These are phyloP conservation scores for Ferrisia virgata DNA, from an alignment of 2,888 invertebrate genomes.

Conservation along the genomic window DNA sequence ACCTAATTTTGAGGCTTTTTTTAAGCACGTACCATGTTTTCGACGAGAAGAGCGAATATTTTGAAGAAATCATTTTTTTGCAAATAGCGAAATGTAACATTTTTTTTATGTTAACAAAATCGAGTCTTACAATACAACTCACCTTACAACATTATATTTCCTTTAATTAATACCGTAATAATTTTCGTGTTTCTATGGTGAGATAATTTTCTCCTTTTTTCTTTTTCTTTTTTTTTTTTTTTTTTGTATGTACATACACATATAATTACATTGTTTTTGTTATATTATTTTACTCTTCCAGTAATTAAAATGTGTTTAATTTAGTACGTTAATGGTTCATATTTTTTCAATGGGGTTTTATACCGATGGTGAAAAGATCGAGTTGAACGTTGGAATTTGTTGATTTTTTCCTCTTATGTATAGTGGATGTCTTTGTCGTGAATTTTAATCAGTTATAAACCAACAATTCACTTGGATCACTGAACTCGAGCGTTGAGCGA, in stretches of 20 bases:
- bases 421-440: too few species aligned
- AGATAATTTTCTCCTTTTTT: neutral
- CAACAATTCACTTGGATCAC: too few species aligned
- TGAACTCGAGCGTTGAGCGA: too few species aligned
- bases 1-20: neutral
- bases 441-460: too few species aligned
- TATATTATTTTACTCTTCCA: slow-evolving; percentile 21
- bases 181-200: neutral
- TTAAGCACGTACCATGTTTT: slow-evolving; percentile 4
- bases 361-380: neutral
- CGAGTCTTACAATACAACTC: neutral
- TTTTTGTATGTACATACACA: slow-evolving; percentile 22
- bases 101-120: slow-evolving; percentile 6
- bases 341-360: neutral
- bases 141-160: slow-evolving; percentile 5
- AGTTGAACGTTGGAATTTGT: neutral
- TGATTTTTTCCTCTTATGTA: too few species aligned
- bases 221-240: neutral
- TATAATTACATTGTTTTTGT: slow-evolving; percentile 29
- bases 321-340: neutral
- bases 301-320: neutral
- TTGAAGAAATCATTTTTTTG: neutral
- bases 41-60: neutral
- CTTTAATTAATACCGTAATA: slow-evolving; percentile 7
- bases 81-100: slow-evolving; percentile 1